A percentile compares a stretch with the other conserved stretches of the same genome.
Conservation (phyloP, 2,113 vertebrate species). For the Periophthalmus modestus region DNA sequence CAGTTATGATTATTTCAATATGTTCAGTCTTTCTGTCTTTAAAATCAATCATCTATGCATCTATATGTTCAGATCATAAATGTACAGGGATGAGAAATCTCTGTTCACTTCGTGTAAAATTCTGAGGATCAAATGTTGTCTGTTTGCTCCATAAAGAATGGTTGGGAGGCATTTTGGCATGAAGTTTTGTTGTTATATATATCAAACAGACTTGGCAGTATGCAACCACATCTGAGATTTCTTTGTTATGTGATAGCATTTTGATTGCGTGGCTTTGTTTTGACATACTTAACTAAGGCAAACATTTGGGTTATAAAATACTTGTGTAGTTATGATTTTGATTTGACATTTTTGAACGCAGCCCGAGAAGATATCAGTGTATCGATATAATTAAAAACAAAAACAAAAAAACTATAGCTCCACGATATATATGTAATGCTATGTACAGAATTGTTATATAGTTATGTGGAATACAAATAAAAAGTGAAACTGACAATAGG, state of each 20-base stretch:
- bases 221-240: constrained; percentile 26
- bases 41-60: constrained; percentile 52
- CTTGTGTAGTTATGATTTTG: neutral
- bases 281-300: neutral
- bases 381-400: too few species aligned
- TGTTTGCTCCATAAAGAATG: constrained; percentile 23
- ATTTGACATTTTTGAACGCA: neutral
- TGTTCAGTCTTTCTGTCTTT: constrained; percentile 52
- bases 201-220: constrained; percentile 32
- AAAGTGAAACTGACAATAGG: neutral
- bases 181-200: constrained; percentile 26
- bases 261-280: neutral
- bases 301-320: neutral
- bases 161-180: constrained; percentile 5
- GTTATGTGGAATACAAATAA: neutral
- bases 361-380: neutral
- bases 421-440: neutral
- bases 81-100: neutral
- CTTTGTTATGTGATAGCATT: neutral
- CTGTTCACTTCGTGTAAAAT: constrained; percentile 19
- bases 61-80: constrained; percentile 58
- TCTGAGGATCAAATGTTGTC: constrained; percentile 30
- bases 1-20: constrained; percentile 73
- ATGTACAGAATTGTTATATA: neutral
- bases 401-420: too few species aligned